phyloP scores from a whole-genome alignment of 2,113 vertebrate genomes.

The Megaceryle torquata region DNA sequence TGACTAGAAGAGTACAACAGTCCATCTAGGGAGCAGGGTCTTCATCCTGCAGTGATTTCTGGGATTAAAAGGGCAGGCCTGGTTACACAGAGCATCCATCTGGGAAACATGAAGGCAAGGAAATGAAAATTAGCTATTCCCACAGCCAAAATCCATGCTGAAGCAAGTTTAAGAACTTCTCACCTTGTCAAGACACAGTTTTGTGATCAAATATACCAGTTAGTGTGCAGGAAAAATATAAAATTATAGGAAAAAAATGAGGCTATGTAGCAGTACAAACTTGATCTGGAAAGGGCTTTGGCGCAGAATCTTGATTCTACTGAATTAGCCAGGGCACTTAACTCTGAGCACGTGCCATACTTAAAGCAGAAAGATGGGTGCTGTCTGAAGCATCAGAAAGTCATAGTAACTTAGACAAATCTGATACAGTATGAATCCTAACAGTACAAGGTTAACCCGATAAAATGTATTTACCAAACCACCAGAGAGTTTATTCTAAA shows the following conservation, averaged over 20 bases:
- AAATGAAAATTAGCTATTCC: not conserved
- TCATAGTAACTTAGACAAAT: not conserved
- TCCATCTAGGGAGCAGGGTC: not conserved
- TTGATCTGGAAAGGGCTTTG: not conserved
- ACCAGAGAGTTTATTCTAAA: not conserved
- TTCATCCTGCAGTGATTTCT: not conserved
- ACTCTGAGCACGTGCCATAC: not conserved
- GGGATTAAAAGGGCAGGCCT: not conserved
- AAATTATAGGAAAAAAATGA: not conserved
- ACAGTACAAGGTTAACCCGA: not conserved
- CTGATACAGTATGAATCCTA: not conserved
- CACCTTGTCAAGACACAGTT: not conserved
- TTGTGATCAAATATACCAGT: not conserved
- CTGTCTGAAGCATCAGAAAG: not conserved
- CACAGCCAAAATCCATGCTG: not conserved
- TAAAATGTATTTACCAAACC: not conserved
- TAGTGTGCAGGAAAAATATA: fast-evolving
- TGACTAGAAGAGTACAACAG: not conserved
- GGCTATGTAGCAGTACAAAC: not conserved
- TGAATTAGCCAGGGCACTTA: not conserved
- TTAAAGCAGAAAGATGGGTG: not conserved
- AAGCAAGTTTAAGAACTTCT: not conserved
- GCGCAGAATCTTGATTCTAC: not conserved
- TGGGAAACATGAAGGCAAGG: not conserved
- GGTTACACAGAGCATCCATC: not conserved